These are phyloP conservation scores for Ptychochromis oligacanthus DNA, from an alignment of 2,113 vertebrate genomes.

Conservation along the genomic window DNA sequence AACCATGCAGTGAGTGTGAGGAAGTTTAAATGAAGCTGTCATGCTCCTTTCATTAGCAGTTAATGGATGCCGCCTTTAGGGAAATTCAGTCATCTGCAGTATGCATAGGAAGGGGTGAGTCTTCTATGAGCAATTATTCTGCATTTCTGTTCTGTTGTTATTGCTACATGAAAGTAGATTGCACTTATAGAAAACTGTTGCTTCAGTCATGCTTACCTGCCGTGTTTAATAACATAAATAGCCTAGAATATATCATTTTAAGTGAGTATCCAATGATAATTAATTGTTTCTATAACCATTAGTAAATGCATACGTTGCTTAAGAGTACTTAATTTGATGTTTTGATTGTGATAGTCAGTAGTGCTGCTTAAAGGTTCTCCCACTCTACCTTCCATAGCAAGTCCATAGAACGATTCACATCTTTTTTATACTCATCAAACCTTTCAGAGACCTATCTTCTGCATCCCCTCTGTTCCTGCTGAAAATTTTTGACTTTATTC, in stretches of 20 bases:
- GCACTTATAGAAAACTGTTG: neutral
- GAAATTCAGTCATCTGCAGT: neutral
- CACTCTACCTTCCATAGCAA: too few species aligned
- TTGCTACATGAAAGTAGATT: neutral
- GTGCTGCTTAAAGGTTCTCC: neutral
- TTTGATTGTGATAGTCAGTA: neutral
- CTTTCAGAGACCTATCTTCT: too few species aligned
- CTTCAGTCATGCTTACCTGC: neutral
- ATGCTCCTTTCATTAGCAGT: neutral
- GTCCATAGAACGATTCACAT: too few species aligned
- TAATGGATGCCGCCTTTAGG: neutral
- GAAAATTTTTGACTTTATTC: neutral
- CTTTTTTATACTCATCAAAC: too few species aligned
- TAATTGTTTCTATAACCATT: neutral
- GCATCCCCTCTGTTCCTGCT: neutral
- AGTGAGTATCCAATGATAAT: too few species aligned
- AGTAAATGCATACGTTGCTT: neutral
- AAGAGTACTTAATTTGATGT: too few species aligned
- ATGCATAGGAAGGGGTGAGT: neutral
- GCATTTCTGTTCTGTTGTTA: neutral
- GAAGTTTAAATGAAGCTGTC: neutral
- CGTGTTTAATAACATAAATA: neutral
- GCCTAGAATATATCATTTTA: neutral
- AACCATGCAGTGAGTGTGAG: neutral
- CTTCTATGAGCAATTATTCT: neutral